Conservation (phyloP, 2,113 vertebrate genomes). For the western clawed frog (Xenopus tropicalis) region DNA sequence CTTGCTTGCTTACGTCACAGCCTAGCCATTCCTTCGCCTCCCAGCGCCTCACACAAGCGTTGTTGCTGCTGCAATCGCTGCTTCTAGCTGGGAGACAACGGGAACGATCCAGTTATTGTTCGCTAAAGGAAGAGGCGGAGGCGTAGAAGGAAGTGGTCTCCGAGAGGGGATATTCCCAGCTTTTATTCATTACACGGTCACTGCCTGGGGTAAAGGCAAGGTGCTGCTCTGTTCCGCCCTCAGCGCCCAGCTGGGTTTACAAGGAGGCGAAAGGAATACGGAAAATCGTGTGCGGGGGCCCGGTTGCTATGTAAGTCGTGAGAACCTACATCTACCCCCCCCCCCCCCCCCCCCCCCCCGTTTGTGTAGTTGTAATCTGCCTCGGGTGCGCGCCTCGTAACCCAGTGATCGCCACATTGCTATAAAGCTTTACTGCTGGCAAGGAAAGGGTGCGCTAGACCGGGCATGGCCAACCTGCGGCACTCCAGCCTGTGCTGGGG, state of each 20-base stretch:
- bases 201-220: not conserved
- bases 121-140: not conserved
- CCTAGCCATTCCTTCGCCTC: constrained; percentile 16
- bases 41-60: constrained; percentile 4
- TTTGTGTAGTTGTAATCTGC: not conserved
- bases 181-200: too few relatives aligned
- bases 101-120: not conserved
- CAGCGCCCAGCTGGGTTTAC: too few relatives aligned
- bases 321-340: not conserved
- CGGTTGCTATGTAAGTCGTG: constrained; percentile 6
- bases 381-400: too few relatives aligned
- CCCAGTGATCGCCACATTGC: not conserved
- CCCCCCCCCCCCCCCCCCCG: too few relatives aligned
- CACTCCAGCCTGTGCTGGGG: too few relatives aligned
- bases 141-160: not conserved
- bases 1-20: constrained; percentile 32
- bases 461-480: too few relatives aligned
- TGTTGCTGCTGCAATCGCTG: constrained; percentile 1
- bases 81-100: not conserved
- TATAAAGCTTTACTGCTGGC: too few relatives aligned
- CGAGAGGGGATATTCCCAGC: not conserved
- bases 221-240: not conserved
- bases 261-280: too few relatives aligned
- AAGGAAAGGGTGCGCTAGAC: too few relatives aligned
- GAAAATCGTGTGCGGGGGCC: constrained; percentile 5